Evolutionary conservation across 2,113 vertebrate species (phyloP), one percentile per base, ranked within the genome.

Genomic region (Myanophis thanlyinensis): DNA sequence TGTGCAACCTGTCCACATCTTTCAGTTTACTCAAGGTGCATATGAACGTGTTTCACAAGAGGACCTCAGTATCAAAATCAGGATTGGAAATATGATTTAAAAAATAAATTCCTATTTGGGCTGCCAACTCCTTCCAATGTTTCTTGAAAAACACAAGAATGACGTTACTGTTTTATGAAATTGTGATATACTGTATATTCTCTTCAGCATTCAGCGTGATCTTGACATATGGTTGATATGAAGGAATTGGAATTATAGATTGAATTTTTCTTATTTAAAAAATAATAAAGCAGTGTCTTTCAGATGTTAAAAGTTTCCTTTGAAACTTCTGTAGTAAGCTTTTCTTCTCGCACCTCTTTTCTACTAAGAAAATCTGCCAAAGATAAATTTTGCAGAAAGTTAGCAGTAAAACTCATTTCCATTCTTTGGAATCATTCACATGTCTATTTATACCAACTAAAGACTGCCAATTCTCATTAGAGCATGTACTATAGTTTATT

Each of bases 361-460:
- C 54, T 87, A 3, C 20, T 92, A 49, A 59, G 25, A 73, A 88
- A 88, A 23, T 22, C 85, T 91, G 90, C 90, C 90, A 62, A 91
- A 87, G 47, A 88, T 88, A 25, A 51, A 73, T 88, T 88, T 88
- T 35, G 87, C 85, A 88, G 47, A 30, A 92, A 88, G 56, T 73
- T 92, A 85, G 56, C 91, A 92, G 56, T 87, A 52, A 59, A 40
- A 91, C 30, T 67, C 30, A 73, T 67, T 88, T 92, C n/a, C 30
- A 92, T 88, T 87, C n/a, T 92, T 88, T 92, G 85, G 85, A 88
- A 67, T 10, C 48, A 87, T 88, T 35, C 73, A 40, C 85, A 87
- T 73, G 47, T n/a, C 67, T 92, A 86, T 88, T 92, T 92, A 92
- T 92, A 35, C 86, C 44, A 92, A 67, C 85, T 51, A 59, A 87